These are phyloP conservation scores for Celastrina argiolus DNA, from an alignment of 2,888 invertebrate species.

Conservation along the genomic window DNA sequence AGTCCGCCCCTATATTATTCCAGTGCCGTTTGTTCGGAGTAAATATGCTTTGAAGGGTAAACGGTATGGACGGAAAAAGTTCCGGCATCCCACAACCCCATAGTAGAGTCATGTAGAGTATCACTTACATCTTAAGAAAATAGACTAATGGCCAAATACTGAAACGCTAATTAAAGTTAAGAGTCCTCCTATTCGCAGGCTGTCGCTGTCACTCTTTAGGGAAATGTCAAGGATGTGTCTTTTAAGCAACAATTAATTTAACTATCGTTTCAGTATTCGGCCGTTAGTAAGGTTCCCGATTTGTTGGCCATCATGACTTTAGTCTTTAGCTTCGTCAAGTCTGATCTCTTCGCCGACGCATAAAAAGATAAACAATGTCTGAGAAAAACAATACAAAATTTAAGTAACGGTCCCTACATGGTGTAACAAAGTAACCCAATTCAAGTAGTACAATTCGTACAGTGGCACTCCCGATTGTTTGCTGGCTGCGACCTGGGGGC, in stretches of 20 bases:
- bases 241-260: no score
- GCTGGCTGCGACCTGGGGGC: not conserved
- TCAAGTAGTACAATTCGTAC: not conserved
- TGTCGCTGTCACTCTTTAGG: no score
- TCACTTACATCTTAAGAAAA: not conserved
- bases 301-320: not conserved
- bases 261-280: no score
- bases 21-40: slow-evolving; percentile 29
- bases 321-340: no score
- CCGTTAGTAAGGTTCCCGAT: no score
- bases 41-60: slow-evolving; percentile 30
- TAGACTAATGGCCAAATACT: not conserved
- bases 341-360: no score
- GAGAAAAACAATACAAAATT: not conserved
- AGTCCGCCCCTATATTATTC: slow-evolving; percentile 17
- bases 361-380: not conserved
- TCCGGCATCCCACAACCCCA: not conserved
- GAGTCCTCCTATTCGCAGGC: no score
- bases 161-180: no score
- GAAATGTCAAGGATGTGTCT: no score
- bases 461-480: not conserved
- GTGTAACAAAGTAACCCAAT: not conserved
- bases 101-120: not conserved
- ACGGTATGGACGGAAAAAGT: not conserved
- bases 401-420: not conserved